Evolutionary conservation across 2,888 invertebrate genomes (phyloP), one percentile per base, ranked within the genome.

Genomic region (Pegoplata infirma): DNA sequence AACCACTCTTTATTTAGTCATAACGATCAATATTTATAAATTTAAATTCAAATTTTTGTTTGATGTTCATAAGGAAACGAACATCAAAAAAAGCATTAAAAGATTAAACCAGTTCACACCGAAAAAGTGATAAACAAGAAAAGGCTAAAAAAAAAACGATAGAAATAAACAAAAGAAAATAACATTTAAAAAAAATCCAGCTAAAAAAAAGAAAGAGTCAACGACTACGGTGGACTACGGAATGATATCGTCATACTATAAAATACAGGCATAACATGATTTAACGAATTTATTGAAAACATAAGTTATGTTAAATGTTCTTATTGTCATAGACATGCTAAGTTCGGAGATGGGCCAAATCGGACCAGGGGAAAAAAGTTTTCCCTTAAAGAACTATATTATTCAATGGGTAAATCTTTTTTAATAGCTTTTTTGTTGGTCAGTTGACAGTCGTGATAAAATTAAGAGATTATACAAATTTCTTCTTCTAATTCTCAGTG

Each of bases 71-170:
- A 75, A 63, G 75, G 61, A 75, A 75, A 63, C 56, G 14, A 61
- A 51, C 14, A 36, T 32, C 44, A 55, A 47, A 32, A 47, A 66
- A 16, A 36, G 19, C 32, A 25, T 25, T 46, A 17, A 61, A 67
- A 53, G 49, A 74, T 67, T 59, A 74, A 74, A 74, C 74, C 74
- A 74, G 59, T 74, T 74, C 66, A 58, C 19, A 58, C 6, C 40
- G 36, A 14, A 40, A 40, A 14, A 51, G 7, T 58, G 28, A 47
- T 17, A 32, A 14, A 66, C 21, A 44, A 16, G 40, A 14, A 21
- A 47, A 21, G 21, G 3, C 3, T 25, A 32, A n/a, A 44, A 21
- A 53, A 46, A 46, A 55, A 16, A 32, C 14, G 19, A 40, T 17
- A 12, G 32, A 17, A 58, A 40, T 46, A 36, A 56, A 72, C 8